A percentile compares a stretch with the other conserved stretches of the same genome.
Evolutionary conservation across 2,113 vertebrate species (phyloP).

Genomic region (Rhipidura dahli): DNA sequence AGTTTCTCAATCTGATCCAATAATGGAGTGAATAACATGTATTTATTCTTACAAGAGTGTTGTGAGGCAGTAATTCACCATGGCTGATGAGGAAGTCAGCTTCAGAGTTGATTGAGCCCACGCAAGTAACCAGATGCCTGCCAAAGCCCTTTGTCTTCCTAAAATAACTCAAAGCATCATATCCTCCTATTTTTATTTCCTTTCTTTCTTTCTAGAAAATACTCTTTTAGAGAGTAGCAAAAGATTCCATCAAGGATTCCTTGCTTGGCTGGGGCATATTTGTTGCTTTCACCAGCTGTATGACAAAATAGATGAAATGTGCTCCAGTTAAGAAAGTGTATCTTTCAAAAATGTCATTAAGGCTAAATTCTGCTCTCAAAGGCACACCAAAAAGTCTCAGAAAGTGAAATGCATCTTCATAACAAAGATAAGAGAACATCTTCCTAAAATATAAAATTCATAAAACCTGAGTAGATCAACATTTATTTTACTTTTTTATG

Average conservation of each 20-base stretch:
- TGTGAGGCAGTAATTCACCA: not conserved
- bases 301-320: not conserved
- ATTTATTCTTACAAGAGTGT: not conserved
- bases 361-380: not conserved
- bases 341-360: slow-evolving; percentile 9
- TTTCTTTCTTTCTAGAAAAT: slow-evolving; percentile 2
- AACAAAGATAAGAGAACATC: not conserved
- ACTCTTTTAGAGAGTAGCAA: not conserved
- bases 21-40: not conserved
- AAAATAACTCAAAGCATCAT: slow-evolving; percentile 41
- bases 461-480: not conserved
- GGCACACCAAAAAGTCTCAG: not conserved
- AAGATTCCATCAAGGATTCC: not conserved
- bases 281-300: not conserved
- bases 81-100: not conserved
- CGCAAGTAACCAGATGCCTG: slow-evolving; percentile 23
- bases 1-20: not conserved
- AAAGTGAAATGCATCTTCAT: not conserved
- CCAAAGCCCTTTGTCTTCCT: slow-evolving; percentile 31
- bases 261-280: not conserved
- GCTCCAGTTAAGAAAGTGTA: not conserved
- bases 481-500: not conserved
- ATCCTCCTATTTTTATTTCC: slow-evolving; percentile 38
- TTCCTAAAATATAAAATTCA: not conserved
- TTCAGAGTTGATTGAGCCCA: slow-evolving; percentile 3